Evolutionary conservation across 2,797 vertebrate genomes (phyloP).

Genomic region (Epinephelus malabaricus): DNA sequence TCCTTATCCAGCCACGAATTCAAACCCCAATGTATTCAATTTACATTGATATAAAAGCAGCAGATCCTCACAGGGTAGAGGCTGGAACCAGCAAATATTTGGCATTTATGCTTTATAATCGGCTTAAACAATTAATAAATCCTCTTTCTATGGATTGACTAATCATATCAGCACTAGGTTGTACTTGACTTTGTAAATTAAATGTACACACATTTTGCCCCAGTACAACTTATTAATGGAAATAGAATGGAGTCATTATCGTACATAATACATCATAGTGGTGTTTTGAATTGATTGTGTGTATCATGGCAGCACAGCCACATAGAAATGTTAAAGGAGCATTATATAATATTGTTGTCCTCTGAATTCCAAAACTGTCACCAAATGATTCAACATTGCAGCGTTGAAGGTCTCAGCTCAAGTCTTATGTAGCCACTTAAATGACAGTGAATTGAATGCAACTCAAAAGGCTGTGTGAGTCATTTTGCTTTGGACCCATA

Average conservation of each 20-base stretch:
- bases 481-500: conserved; percentile 37
- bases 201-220: background rate
- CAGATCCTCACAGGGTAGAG: background rate
- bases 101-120: background rate
- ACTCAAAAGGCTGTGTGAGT: conserved; percentile 28
- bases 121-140: background rate
- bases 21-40: background rate
- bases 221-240: background rate
- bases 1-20: too few species aligned
- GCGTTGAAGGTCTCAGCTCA: conserved; percentile 1
- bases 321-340: background rate
- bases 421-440: conserved; percentile 12
- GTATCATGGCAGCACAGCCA: background rate
- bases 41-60: background rate
- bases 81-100: background rate
- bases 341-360: background rate
- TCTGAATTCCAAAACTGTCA: background rate
- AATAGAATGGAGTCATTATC: conserved; percentile 1
- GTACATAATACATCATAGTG: background rate
- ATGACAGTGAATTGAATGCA: conserved; percentile 16
- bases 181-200: background rate
- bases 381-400: conserved; percentile 16
- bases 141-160: conserved; percentile 1
- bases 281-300: background rate
- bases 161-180: background rate